These are phyloP conservation scores for Scaptomyza pallida DNA, from an alignment of 1,140 invertebrate genomes.

Conservation along the genomic window DNA sequence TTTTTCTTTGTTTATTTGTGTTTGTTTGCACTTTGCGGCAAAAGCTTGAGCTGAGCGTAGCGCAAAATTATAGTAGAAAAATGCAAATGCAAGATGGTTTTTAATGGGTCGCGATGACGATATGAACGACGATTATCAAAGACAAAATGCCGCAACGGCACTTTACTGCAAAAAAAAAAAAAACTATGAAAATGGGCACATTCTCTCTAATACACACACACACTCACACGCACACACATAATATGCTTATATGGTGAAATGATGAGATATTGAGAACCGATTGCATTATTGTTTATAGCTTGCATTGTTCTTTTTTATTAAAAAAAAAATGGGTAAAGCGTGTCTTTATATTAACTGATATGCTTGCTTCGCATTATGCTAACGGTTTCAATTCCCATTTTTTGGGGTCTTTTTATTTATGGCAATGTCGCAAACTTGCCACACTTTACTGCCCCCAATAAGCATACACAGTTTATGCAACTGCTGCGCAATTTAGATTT, in stretches of 20 bases:
- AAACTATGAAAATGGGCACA: slow-evolving; percentile 37
- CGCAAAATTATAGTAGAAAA: slow-evolving; percentile 21
- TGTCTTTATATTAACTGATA: slow-evolving; percentile 14
- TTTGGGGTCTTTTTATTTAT: neutral
- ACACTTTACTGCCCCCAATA: neutral
- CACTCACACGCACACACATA: no score
- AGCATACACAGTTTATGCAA: neutral
- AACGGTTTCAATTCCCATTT: neutral
- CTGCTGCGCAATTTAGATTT: slow-evolving; percentile 16
- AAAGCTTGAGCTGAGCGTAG: slow-evolving; percentile 20
- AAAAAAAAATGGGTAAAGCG: slow-evolving; percentile 1
- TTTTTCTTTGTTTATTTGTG: slow-evolving; percentile 16
- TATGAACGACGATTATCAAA: slow-evolving; percentile 35
- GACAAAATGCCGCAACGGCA: slow-evolving; percentile 49
- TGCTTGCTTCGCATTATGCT: slow-evolving; percentile 34
- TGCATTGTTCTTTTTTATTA: slow-evolving; percentile 1
- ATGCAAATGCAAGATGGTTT: slow-evolving; percentile 45
- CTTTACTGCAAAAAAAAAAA: no score
- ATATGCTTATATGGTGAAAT: slow-evolving; percentile 7
- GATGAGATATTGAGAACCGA: slow-evolving; percentile 12
- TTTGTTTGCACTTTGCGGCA: slow-evolving; percentile 13
- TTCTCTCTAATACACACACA: slow-evolving; percentile 7
- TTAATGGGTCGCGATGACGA: slow-evolving; percentile 33
- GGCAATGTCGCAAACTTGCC: no score
- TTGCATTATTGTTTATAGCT: slow-evolving; percentile 36